These are phyloP conservation scores for human (Homo sapiens) DNA, from an alignment of 2,113 vertebrate genomes.

Conservation along the genomic window GRCh38 chrX:138746501-138747000, in stretches of 20 bases:
- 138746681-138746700: background rate
- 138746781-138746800: background rate
- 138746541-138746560: background rate
- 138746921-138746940: background rate
- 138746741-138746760: background rate
- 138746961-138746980: background rate
- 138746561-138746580: background rate
- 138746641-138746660: background rate
- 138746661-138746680: background rate
- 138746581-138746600: background rate
- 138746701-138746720: background rate
- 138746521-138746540: background rate
- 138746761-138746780: background rate
- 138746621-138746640: background rate
- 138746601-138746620: background rate
- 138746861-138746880: background rate
- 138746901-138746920: background rate
- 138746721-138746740: background rate
- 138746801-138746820: background rate
- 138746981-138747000: background rate
- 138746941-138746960: background rate
- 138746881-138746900: background rate
- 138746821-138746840: background rate
- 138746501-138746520: background rate
- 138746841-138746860: background rate